Percentiles rank a stretch among this genome's conserved stretches.
phyloP scores from a whole-genome alignment of 2,113 vertebrate genomes.

The Aegithalos caudatus region DNA sequence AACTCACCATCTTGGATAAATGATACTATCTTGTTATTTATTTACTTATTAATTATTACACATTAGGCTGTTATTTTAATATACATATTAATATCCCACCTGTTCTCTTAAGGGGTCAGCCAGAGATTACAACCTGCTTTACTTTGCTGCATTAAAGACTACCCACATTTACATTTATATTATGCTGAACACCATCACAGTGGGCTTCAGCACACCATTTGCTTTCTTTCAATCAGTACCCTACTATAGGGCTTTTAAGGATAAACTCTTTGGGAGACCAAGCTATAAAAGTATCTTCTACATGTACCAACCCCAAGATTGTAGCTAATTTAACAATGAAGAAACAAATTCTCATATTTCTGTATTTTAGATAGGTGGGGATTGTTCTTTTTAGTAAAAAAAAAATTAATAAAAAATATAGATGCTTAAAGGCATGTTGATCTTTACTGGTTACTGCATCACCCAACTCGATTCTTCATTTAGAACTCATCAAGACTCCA shows the following conservation, averaged over 20 bases:
- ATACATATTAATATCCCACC: neutral
- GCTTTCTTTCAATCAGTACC: neutral
- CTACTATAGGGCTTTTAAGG: neutral
- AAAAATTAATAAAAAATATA: neutral
- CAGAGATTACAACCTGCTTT: neutral
- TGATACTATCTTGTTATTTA: neutral
- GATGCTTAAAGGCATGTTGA: neutral
- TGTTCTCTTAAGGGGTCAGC: neutral
- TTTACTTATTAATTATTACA: neutral
- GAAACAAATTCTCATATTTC: neutral
- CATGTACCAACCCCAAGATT: neutral
- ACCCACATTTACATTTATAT: neutral
- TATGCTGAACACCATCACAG: neutral
- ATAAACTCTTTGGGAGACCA: neutral
- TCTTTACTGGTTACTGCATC: neutral
- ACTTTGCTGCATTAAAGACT: neutral
- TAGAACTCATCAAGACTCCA: neutral
- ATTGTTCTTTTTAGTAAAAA: neutral
- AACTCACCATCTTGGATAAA: neutral
- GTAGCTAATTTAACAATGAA: neutral
- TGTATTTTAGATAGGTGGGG: neutral
- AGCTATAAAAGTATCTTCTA: neutral
- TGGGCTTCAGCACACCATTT: neutral
- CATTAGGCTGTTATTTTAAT: neutral
- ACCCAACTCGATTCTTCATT: neutral